These are phyloP conservation scores for Pongo abelii DNA, from an alignment of 2,113 vertebrate genomes.

Conservation along the genomic window DNA sequence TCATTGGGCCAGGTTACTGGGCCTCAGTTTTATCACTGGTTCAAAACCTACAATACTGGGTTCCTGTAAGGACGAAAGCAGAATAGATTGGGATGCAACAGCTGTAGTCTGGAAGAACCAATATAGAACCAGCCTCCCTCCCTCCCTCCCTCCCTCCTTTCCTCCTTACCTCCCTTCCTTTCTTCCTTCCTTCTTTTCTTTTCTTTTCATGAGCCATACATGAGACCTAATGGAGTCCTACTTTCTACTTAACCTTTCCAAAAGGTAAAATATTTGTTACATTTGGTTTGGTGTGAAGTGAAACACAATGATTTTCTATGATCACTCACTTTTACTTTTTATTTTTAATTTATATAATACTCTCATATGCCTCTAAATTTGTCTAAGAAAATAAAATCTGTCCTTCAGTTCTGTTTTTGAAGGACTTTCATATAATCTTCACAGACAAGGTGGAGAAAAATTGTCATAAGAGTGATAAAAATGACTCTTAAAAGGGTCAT, in stretches of 20 bases:
- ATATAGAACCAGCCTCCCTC: not conserved
- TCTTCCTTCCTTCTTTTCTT: too few species aligned
- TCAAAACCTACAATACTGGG: not conserved
- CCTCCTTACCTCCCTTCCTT: too few species aligned
- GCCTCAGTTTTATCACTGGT: not conserved
- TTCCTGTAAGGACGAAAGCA: not conserved
- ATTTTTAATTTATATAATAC: not conserved
- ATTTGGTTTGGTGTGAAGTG: not conserved
- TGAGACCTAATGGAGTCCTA: not conserved
- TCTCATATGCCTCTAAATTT: not conserved
- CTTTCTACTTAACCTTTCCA: too few species aligned
- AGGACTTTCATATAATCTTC: not conserved
- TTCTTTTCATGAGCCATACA: too few species aligned
- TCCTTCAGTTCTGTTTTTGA: not conserved
- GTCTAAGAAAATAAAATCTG: not conserved
- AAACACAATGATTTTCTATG: not conserved
- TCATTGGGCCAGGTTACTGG: not conserved
- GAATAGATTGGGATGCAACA: not conserved
- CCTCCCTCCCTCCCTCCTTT: fast-evolving
- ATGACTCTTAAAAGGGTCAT: not conserved
- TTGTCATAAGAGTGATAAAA: not conserved
- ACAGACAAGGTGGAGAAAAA: not conserved
- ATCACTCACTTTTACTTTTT: not conserved
- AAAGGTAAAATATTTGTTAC: not conserved
- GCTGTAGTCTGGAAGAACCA: not conserved